Conservation (phyloP, 2,113 vertebrate genomes). For the Lota lota region DNA sequence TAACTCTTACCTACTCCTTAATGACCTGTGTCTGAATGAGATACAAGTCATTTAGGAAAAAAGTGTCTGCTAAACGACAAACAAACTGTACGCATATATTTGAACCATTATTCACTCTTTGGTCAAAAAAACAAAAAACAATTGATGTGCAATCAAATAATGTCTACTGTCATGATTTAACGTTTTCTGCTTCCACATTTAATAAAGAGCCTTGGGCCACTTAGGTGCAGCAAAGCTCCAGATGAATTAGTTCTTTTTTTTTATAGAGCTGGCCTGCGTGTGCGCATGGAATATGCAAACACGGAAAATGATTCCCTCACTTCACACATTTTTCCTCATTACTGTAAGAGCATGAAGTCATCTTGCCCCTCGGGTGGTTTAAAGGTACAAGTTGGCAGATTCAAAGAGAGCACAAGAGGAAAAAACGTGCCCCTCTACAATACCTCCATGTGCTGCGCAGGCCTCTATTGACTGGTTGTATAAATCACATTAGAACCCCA, state of each 20-base stretch:
- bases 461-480: neutral
- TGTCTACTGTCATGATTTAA: neutral
- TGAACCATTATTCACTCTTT: too few relatives aligned
- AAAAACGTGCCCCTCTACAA: conserved; percentile 27
- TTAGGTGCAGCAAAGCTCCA: conserved; percentile 22
- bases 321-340: conserved; percentile 45
- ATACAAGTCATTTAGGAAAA: too few relatives aligned
- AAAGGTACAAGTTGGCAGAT: conserved; percentile 42
- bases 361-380: conserved; percentile 40
- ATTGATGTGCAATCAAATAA: too few relatives aligned
- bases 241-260: conserved; percentile 45
- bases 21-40: too few relatives aligned
- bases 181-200: neutral
- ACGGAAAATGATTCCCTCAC: conserved; percentile 43
- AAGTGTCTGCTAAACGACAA: too few relatives aligned
- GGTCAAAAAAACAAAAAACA: too few relatives aligned
- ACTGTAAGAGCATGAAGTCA: conserved; percentile 54
- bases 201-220: conserved; percentile 5
- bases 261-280: conserved; percentile 38
- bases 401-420: conserved; percentile 4
- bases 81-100: too few relatives aligned
- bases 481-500: neutral
- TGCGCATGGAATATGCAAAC: conserved; percentile 46
- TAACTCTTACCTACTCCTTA: too few relatives aligned
- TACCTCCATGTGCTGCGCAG: conserved; percentile 11